A percentile compares a stretch with the other conserved stretches of the same genome.
Evolutionary conservation across 2,888 invertebrate species (phyloP).

Genomic region (Standfussiana lucernea): DNA sequence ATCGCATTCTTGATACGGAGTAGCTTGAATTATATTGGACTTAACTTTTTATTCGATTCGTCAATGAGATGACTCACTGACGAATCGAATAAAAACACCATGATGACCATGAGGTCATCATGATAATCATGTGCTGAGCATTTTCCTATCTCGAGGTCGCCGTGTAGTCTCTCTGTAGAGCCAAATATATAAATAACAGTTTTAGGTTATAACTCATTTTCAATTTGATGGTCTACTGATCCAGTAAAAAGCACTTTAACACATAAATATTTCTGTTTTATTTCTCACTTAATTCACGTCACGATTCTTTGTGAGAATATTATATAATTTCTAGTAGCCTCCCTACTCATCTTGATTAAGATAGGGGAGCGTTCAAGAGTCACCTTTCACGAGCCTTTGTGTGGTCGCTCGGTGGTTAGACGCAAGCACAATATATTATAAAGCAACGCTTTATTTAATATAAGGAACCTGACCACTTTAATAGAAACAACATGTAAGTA

Average conservation of each 20-base stretch:
- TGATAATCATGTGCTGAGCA: not conserved
- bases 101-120: no score
- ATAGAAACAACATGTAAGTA: no score
- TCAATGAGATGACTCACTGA: no score
- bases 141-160: not conserved
- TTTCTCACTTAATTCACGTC: not conserved
- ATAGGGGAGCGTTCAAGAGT: conserved; percentile 38
- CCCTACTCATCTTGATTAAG: conserved; percentile 37
- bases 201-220: not conserved
- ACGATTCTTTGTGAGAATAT: not conserved
- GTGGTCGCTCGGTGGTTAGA: conserved; percentile 14
- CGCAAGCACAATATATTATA: conserved; percentile 30
- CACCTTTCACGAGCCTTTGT: conserved; percentile 50
- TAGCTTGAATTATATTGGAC: not conserved
- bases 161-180: no score
- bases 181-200: not conserved
- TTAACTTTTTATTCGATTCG: not conserved
- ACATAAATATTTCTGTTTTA: not conserved
- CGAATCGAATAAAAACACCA: no score
- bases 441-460: not conserved
- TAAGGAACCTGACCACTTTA: not conserved
- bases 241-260: not conserved
- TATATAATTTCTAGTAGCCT: not conserved
- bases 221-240: not conserved
- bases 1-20: not conserved